Evolutionary conservation across 1,140 invertebrate genomes (phyloP), one percentile per base, ranked within the genome.

Genomic region (Druon quercuslanigerum): DNA sequence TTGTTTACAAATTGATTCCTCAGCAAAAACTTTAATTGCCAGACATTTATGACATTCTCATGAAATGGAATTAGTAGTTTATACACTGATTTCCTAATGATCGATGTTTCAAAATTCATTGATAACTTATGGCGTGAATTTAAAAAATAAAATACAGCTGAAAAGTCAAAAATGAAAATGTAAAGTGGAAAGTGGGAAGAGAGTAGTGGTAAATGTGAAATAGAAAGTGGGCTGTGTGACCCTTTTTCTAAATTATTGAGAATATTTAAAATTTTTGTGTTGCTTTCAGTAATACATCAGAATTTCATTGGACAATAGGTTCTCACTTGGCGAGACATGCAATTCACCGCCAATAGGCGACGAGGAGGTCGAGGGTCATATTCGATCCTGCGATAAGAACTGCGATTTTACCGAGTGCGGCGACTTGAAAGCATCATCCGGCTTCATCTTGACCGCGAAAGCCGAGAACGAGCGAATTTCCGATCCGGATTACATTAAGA

Each of bases 401-500:
- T 81, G 87, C 85, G 85, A 87, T 88, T 85, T 86, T 82, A 87
- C 85, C 81, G 84, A 84, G 86, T 81, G 88, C 88, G 87, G 87
- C 85, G 56, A 85, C 83, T 88, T 89, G 74, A 85, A 87, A 88
- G 86, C 78, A 60, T 77, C 78, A 60, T 60, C 82, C 12, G 54
- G 66, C 74, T 51, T 73, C 74, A 71, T 52, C 73, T 75, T 75
- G 74, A 51, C 74, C 74, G 52, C 33, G 66, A 75, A 75, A 75
- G 66, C 74, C 20, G 57, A 71, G 77, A 78, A 80, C 81, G 79
- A 83, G 80, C 78, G 86, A 85, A 86, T 88, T 88, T 86, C 82
- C 82, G 87, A 88, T 89, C 86, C 87, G 84, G 88, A 89, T 89
- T 89, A 89, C 87, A 89, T 89, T 89, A 89, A 89, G 88, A 89